These are phyloP conservation scores for Acridotheres tristis DNA, from an alignment of 2,797 vertebrate species.

Conservation along the genomic window DNA sequence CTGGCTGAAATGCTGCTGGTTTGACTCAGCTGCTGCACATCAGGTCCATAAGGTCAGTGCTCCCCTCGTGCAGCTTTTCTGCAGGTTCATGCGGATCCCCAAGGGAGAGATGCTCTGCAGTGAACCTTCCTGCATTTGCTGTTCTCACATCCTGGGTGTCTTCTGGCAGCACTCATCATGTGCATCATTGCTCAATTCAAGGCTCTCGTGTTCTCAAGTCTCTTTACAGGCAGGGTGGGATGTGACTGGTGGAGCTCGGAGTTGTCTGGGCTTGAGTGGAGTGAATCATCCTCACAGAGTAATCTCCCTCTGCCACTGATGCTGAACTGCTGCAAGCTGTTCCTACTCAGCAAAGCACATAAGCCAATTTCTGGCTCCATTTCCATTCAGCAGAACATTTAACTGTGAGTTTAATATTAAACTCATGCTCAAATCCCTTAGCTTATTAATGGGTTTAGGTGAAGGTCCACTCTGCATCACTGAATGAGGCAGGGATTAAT, in stretches of 20 bases:
- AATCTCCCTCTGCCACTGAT: neutral
- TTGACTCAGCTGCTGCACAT: neutral
- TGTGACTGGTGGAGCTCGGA: neutral
- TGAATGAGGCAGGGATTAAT: conserved; percentile 16
- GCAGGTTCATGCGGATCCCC: neutral
- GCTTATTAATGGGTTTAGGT: neutral
- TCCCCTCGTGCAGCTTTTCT: neutral
- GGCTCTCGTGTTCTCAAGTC: neutral
- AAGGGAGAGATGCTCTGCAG: neutral
- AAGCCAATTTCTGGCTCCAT: conserved; percentile 21
- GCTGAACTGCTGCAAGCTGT: conserved; percentile 1
- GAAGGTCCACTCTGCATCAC: neutral
- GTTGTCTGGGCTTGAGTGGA: conserved; percentile 29
- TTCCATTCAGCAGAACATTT: neutral
- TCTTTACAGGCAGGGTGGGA: conserved; percentile 18
- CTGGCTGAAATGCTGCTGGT: neutral
- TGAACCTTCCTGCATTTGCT: neutral
- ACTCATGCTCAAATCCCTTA: neutral
- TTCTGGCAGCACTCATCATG: neutral
- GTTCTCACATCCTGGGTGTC: neutral
- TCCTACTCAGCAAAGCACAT: conserved; percentile 36
- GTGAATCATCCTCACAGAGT: conserved; percentile 24
- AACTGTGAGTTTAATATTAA: conserved; percentile 22
- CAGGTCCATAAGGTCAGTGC: neutral
- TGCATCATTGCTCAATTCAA: neutral